Base-by-base conservation (phyloP, 2,888 invertebrate species). In the Idaea aversata region DNA sequence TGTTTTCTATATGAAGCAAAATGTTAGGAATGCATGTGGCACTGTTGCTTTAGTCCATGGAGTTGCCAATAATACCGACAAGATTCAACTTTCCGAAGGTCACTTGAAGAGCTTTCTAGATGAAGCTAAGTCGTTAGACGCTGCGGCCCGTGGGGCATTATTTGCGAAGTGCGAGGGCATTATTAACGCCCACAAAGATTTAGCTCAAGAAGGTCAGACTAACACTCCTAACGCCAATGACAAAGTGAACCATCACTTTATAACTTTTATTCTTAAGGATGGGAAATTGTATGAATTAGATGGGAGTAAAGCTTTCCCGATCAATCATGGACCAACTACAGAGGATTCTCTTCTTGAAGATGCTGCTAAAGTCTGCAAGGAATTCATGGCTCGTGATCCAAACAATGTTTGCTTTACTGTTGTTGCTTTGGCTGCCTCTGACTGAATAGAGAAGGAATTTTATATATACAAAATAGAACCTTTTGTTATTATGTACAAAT, bases 1-100 rank as follows among this genome's bases (percentile, higher is more conserved):
- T 77, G 88, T 98, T 62, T 99, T 97, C 86, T 98, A 96, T 84
- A 95, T 99, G 94, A 97, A 97, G 79, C 98, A 99, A 87, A 95
- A 95, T 65, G 96, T 99, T 63, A 96, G 96, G 67, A 99, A 99
- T 91, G 99, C 99, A 36, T 99, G 99, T 91, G 99, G 99, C 47
- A 99, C 99, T 5, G 95, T 99, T 72, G 99, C 99, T n/a, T 93
- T 99, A 58, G 96, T 99, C 67, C 99, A 99, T 85, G 95, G 98
- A 72, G 94, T 99, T 73, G 98, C 97, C 35, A 99, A 99, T 87
- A 98, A 97, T 84, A 88, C 93, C 61, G 96, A 97, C 75, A 96
- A 96, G 65, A 95, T 97, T 68, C 81, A 94, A 59, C 84, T 97
- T 6, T 65, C 74, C 63, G 95, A 96, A 77, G 97, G 97, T 1